Conservation (phyloP, 23 tunicate species). For the Oikopleura albicans region DNA sequence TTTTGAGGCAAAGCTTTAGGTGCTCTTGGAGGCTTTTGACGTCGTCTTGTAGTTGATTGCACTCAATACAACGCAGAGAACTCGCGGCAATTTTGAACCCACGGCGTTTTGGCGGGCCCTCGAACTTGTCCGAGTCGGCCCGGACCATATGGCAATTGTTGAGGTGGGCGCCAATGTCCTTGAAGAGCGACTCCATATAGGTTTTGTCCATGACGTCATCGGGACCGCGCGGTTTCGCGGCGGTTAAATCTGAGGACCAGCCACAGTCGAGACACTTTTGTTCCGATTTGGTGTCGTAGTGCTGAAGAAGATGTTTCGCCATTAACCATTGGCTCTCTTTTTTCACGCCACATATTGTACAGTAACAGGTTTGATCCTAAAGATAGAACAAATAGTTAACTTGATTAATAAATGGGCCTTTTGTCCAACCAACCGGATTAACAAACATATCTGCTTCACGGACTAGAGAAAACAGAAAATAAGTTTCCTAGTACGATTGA, state of each 20-base stretch:
- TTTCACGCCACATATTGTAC: background rate
- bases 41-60: constrained; percentile 46
- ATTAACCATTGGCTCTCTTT: background rate
- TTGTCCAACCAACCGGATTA: too few relatives aligned
- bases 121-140: background rate
- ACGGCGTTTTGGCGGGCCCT: background rate
- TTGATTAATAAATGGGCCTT: too few relatives aligned
- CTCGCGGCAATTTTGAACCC: background rate
- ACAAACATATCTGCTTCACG: too few relatives aligned
- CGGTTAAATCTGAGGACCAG: constrained; percentile 30
- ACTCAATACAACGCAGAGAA: constrained; percentile 17
- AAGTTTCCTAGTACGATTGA: too few relatives aligned
- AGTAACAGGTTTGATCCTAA: background rate
- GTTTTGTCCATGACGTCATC: constrained; percentile 18
- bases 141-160: background rate
- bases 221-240: constrained; percentile 31
- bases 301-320: constrained; percentile 3
- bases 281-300: background rate
- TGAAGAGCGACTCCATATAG: background rate
- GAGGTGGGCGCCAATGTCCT: background rate
- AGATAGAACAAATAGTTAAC: too few relatives aligned
- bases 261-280: background rate
- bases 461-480: too few relatives aligned
- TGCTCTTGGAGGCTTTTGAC: constrained; percentile 40
- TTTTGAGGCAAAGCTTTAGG: background rate